Evolutionary conservation across 2,797 vertebrate genomes (phyloP), one percentile per base, ranked within the genome.

Genomic region (Helarctos malayanus): DNA sequence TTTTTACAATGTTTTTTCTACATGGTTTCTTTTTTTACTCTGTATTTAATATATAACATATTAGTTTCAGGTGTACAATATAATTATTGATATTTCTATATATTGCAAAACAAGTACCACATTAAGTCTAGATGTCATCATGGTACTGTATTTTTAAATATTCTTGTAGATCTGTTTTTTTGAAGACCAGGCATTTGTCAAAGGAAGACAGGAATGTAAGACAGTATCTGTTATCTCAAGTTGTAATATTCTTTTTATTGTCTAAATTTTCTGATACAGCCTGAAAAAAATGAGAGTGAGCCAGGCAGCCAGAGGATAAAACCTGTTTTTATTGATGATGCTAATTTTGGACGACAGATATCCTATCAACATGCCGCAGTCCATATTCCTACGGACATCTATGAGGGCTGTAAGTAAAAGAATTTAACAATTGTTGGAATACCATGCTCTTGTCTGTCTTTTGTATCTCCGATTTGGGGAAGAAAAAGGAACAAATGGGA

Each of bases 321-420:
- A 96, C 99, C 99, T 9, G 99, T 99, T 49, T 99, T 99, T 98
- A 99, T 99, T 93, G 99, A 99, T 0, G 99, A 99, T 97, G 98
- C 98, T 4, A 98, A 99, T 75, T 99, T 99, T 98, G 99, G 99
- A 96, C 99, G 99, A 35, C 98, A 99, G 95, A 99, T 99, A 0
- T 99, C 99, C 94, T 99, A 99, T 98, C 99, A 99, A 92, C 99
- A 99, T 93, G 99, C 99, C 69, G 99, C 99, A 32, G 99, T 99
- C 86, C 99, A 99, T 97, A 99, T 99, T 98, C 99, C 99, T 85
- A 99, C 99, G 4, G 99, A 99, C 98, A 99, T 99, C 98, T 99
- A 99, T 61, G 99, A 99, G 95, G 99, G 99, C 98, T 99, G 99
- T 99, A 99, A 99, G 99, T 99, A 98, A 32, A 86, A 89, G 13